Evolutionary conservation across 2,797 vertebrate species (phyloP), one percentile per base, ranked within the genome.

Genomic region (Vipera latastei): DNA sequence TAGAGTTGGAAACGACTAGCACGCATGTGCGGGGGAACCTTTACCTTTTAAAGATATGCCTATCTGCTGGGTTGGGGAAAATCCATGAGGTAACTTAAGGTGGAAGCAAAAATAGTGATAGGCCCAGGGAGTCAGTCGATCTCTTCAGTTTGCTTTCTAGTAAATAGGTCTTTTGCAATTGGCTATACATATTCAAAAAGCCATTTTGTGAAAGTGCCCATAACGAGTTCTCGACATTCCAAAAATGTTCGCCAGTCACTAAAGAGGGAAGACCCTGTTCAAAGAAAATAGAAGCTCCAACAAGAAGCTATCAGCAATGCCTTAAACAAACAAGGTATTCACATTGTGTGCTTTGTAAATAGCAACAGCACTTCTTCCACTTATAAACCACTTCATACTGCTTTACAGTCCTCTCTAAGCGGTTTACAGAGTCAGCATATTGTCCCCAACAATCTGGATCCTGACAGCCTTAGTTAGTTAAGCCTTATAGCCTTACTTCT

Each of bases 311-410:
- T 95, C 59, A 94, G 92, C 95, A 0, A 0, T 92, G 89, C 9
- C 91, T 96, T 96, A 96, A 96, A 93, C 86, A 96, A 93, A 94
- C 93, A 0, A 93, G 85, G 78, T 93, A 94, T 53, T 95, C 94
- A 14, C 38, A 7, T 56, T n/a, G 14, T 53, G 51, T 69, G 48
- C 1, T 28, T 89, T 44, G 69, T 78, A 78, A 78, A 20, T 22
- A 78, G 32, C 32, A 69, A 69, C n/a, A 6, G 63, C 13, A 69
- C 6, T 69, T 69, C 6, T 69, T 69, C n/a, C 28, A 69, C 28
- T 65, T 65, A n/a, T 65, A 65, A 14, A 65, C 13, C 2, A 1
- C n/a, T 16, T 32, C n/a, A 32, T 32, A 32, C 28, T 69, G 63
- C 2, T 32, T 69, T 32, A 69, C 2, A 2, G 13, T 14, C 63